Evolutionary conservation across 1,140 invertebrate species (phyloP), one percentile per base, ranked within the genome.

Genomic region (Drosophila prosaltans): DNA sequence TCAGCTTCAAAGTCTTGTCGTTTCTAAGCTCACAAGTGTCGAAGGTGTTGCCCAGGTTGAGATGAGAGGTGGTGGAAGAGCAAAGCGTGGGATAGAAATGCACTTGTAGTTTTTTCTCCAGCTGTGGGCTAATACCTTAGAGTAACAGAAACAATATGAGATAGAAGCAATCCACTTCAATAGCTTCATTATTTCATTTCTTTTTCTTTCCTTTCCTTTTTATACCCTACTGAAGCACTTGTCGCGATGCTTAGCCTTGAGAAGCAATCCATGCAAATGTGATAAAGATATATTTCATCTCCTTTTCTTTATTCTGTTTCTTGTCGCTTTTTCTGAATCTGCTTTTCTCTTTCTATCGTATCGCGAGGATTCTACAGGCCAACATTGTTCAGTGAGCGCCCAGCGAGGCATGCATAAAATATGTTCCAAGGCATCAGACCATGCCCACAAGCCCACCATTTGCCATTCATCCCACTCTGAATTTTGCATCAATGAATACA

Each of bases 371-470:
- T 45, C 10, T 41, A 40, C 16, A 2, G 24, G 32, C 3, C 8
- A 65, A 76, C 64, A 75, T 70, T 77, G 79, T 64, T 81, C 66
- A 78, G 43, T 74, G 74, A 63, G 60, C 66, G 70, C 67, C 60
- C 74, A 78, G 32, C 69, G 75, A 78, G 67, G 74, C 72, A 75
- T 75, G 71, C 67, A 82, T 78, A 75, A 82, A 79, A 78, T 81
- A 82, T 81, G 74, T 69, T 82, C 69, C 71, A 70, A 76, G 70
- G 74, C 69, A 66, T 66, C 62, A 43, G 70, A 65, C 62, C 72
- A 72, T 40, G 71, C 68, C 68, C 68, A 36, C 68, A 51, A 51
- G 32, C 32, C 57, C 57, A 59, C 32, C 45, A 24, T 59, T 59
- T 16, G 40, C 48, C 65, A 54, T 39, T 40, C 58, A 51, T 51